These are phyloP conservation scores for Micrasema longulum DNA, from an alignment of 1,140 invertebrate species.

Conservation along the genomic window DNA sequence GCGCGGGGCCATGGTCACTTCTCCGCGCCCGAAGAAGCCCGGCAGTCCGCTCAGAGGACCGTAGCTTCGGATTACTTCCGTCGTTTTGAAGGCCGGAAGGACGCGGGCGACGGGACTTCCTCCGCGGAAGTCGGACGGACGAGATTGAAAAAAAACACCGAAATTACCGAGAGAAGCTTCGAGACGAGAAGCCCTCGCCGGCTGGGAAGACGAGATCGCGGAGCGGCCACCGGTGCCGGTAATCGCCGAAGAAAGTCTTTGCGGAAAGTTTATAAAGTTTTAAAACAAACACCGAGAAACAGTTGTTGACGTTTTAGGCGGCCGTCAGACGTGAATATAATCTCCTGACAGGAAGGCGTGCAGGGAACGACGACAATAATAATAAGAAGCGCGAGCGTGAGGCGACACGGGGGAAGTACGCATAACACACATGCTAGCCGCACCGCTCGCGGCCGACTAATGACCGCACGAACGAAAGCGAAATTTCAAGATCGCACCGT, in stretches of 20 bases:
- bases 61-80: constrained; percentile 9
- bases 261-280: constrained; percentile 23
- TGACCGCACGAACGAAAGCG: constrained; percentile 68
- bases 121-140: neutral
- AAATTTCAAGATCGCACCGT: constrained; percentile 69
- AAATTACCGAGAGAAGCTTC: neutral
- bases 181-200: constrained; percentile 18
- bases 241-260: constrained; percentile 62
- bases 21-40: constrained; percentile 24
- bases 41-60: constrained; percentile 26
- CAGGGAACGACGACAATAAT: constrained; percentile 36
- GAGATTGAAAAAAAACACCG: constrained; percentile 22
- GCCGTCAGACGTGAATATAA: constrained; percentile 18
- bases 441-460: constrained; percentile 68
- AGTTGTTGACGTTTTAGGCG: constrained; percentile 12
- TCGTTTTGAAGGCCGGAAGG: constrained; percentile 22
- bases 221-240: constrained; percentile 53
- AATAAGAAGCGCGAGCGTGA: constrained; percentile 29
- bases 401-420: constrained; percentile 31
- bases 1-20: constrained; percentile 64
- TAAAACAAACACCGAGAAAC: constrained; percentile 13
- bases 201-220: no score
- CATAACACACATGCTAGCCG: constrained; percentile 62
- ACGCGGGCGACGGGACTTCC: constrained; percentile 16
- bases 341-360: constrained; percentile 3